phyloP scores from a whole-genome alignment of 2,113 vertebrate species.

The Mus pahari region DNA sequence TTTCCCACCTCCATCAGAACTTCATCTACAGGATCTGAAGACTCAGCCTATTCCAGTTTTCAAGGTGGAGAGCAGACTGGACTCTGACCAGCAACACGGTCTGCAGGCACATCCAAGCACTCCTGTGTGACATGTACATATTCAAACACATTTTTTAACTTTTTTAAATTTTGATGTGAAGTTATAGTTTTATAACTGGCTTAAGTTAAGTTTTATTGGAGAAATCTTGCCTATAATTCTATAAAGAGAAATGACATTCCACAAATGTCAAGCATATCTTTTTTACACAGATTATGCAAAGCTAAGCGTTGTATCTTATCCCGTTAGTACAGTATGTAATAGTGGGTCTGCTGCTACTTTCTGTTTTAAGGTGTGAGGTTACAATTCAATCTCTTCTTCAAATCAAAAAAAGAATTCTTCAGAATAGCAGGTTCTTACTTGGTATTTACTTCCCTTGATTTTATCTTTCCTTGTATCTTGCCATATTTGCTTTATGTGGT shows the following conservation, averaged over 20 bases:
- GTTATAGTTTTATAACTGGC: slow-evolving; percentile 94
- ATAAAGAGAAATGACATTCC: slow-evolving; percentile 92
- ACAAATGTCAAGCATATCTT: slow-evolving; percentile 92
- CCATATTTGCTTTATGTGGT: slow-evolving; percentile 74
- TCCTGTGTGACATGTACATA: slow-evolving; percentile 90
- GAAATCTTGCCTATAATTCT: slow-evolving; percentile 93
- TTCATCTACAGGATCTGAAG: slow-evolving; percentile 84
- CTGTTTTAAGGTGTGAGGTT: slow-evolving; percentile 88
- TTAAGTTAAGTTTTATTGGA: slow-evolving; percentile 92
- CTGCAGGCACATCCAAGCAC: slow-evolving; percentile 86
- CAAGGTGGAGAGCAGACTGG: slow-evolving; percentile 87
- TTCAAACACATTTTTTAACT: slow-evolving; percentile 90
- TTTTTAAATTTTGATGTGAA: slow-evolving; percentile 94
- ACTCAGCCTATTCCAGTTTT: slow-evolving; percentile 84
- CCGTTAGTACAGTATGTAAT: slow-evolving; percentile 91
- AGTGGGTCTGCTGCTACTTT: slow-evolving; percentile 91
- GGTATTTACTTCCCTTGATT: slow-evolving; percentile 82
- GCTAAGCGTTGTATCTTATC: slow-evolving; percentile 91
- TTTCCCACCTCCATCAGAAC: slow-evolving; percentile 84
- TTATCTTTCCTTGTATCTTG: slow-evolving; percentile 82
- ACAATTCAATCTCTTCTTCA: slow-evolving; percentile 87
- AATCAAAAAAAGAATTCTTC: slow-evolving; percentile 86
- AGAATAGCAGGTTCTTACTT: slow-evolving; percentile 83
- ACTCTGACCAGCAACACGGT: slow-evolving; percentile 87
- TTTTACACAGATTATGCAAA: slow-evolving; percentile 93